Evolutionary conservation across 2,888 invertebrate genomes (phyloP), one percentile per base, ranked within the genome.

Genomic region (Drosophila leonis): DNA sequence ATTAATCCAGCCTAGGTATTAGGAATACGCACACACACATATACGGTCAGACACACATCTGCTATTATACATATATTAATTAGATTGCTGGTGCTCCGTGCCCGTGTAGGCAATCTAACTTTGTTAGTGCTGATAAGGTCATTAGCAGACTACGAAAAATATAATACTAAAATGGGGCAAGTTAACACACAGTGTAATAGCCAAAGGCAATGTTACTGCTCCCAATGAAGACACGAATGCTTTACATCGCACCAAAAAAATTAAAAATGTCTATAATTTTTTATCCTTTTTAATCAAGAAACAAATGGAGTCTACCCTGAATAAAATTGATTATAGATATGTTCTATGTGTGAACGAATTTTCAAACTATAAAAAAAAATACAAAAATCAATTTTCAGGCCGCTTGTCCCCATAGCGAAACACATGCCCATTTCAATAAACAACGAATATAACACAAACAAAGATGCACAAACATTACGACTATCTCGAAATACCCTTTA

Each of bases 61-160:
- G 13, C 20, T 20, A 29, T 56, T 52, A 66, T 59, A 61, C 27
- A 65, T 64, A 69, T 72, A 73, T 65, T 78, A 78, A 78, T 78
- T 78, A 78, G 59, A 61, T 62, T 61, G 49, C 46, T 67, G 44
- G 44, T 55, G 46, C 59, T 59, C 18, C 20, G n/a, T n/a, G 42
- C 24, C 29, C 35, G 35, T 37, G n/a, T 35, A 31, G 15, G 29
- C 59, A 60, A 72, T 68, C 59, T 59, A 65, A 72, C 64, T 68
- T 72, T 59, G 65, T 72, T 61, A 72, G 31, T n/a, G 49, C 33
- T 55, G 61, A 72, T 55, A 72, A 62, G 39, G 18, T 33, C 51
- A 72, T 72, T 66, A 63, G 33, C 12, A 35, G 31, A 27, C 12
- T 27, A 3, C 12, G 31, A 3, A 31, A 57, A 69, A 41, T 12